Conservation (phyloP, 2,113 vertebrate genomes). For the Toxotes jaculatrix region DNA sequence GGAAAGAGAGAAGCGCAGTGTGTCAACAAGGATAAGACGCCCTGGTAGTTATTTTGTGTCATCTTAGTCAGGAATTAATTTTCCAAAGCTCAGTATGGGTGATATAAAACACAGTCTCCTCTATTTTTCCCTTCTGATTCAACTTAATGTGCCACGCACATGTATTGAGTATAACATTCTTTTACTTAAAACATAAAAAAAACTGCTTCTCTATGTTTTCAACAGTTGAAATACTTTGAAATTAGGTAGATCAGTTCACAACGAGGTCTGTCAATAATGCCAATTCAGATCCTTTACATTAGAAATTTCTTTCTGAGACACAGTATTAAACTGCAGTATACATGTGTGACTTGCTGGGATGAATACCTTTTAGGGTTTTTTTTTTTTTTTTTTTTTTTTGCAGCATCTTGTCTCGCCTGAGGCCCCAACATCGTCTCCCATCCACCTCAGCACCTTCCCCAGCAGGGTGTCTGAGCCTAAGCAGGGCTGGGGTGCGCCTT, state of each 20-base stretch:
- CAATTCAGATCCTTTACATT: background rate
- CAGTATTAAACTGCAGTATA: slow-evolving; percentile 19
- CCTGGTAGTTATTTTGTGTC: background rate
- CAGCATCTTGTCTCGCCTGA: slow-evolving; percentile 61
- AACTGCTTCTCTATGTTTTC: background rate
- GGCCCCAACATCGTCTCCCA: slow-evolving; percentile 70
- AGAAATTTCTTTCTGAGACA: slow-evolving; percentile 13
- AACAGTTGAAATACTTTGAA: background rate
- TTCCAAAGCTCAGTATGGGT: background rate
- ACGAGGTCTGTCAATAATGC: background rate
- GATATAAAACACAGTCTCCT: background rate
- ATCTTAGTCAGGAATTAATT: slow-evolving; percentile 4
- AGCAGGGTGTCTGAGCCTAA: slow-evolving; percentile 74
- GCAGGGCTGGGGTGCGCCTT: slow-evolving; percentile 65
- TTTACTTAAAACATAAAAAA: background rate
- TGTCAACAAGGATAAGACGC: slow-evolving; percentile 10
- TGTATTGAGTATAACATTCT: background rate
- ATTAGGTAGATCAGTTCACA: background rate
- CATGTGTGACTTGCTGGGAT: slow-evolving; percentile 34
- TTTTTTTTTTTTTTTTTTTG: slow-evolving; percentile 17
- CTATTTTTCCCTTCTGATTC: background rate
- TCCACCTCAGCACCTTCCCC: slow-evolving; percentile 82
- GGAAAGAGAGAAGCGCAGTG: background rate
- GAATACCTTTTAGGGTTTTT: background rate
- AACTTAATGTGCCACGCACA: background rate